Conservation (phyloP, 1,140 invertebrate species). For the Temnothorax nylanderi region DNA sequence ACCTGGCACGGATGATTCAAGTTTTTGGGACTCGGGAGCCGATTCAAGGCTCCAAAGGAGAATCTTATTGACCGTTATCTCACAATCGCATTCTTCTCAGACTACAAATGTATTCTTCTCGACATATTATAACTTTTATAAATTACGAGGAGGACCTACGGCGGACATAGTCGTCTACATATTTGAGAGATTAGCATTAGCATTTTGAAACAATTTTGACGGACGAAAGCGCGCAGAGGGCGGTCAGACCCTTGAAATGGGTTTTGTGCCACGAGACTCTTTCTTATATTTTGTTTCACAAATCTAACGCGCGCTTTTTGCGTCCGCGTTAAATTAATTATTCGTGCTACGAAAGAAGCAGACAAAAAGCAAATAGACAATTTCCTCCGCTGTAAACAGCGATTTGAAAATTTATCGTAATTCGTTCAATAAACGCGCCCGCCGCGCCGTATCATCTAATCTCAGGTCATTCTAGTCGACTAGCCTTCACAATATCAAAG, state of each 20-base stretch:
- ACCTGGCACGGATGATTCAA: not conserved
- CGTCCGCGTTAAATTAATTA: slow-evolving; percentile 11
- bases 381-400: not conserved
- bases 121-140: not conserved
- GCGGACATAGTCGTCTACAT: too few species aligned
- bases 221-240: not conserved
- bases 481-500: not conserved
- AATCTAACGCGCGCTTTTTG: slow-evolving; percentile 9
- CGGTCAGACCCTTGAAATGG: not conserved
- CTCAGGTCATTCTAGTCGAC: not conserved
- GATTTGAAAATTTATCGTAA: slow-evolving; percentile 9
- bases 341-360: not conserved
- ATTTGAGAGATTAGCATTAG: slow-evolving; percentile 24
- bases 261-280: not conserved
- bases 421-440: not conserved
- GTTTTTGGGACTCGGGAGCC: too few species aligned
- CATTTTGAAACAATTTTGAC: not conserved
- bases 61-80: not conserved
- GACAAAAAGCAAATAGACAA: not conserved
- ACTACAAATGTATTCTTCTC: not conserved
- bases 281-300: not conserved
- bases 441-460: too few species aligned
- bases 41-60: not conserved
- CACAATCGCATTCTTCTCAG: not conserved
- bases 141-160: not conserved